Base-by-base conservation (phyloP, 2,113 vertebrate species). In the Tapirus terrestris region DNA sequence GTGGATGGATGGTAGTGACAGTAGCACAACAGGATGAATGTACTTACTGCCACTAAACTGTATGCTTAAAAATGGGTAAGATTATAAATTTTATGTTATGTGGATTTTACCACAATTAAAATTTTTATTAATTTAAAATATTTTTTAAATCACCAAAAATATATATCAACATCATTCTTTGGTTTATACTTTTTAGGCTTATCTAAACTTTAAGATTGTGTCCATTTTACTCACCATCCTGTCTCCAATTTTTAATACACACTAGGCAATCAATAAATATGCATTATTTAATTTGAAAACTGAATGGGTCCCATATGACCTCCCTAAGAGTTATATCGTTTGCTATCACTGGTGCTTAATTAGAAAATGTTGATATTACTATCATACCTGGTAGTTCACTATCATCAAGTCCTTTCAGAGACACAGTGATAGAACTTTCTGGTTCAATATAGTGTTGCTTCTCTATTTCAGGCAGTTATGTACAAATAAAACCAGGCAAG, bases 401-500 rank as follows among this genome's bases (percentile, higher is more conserved):
- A 45, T 68, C 80, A 63, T 51, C 36, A 91, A 36, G 53, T 70
- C 31, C 33, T 94, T 80, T 94, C 94, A 80, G 83, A 94, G 58
- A 89, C 65, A 36, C 17, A 90, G 45, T 8, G 12, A 65, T 9
- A 87, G 63, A 91, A 83, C 29, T 83, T 80, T 86, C 53, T 83
- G 31, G 17, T 68, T 95, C 33, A 85, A 8, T 89, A 67, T 89
- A 67, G 65, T n/a, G 0, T 61, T 87, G 67, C 39, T 94, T 96
- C 56, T 70, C 58, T 63, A n/a, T 68, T 93, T 96, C 79, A 87
- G 68, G 33, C 7, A 68, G 68, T 84, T 67, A 72, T n/a, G 23
- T 45, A 72, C 70, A 94, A 89, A 96, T 94, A 94, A 92, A 83
- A 43, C 89, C 60, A 88, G 51, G 36, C 75, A 81, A 80, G 33